Evolutionary conservation across 2,888 invertebrate genomes (phyloP).

Genomic region (Quadriops clusia): DNA sequence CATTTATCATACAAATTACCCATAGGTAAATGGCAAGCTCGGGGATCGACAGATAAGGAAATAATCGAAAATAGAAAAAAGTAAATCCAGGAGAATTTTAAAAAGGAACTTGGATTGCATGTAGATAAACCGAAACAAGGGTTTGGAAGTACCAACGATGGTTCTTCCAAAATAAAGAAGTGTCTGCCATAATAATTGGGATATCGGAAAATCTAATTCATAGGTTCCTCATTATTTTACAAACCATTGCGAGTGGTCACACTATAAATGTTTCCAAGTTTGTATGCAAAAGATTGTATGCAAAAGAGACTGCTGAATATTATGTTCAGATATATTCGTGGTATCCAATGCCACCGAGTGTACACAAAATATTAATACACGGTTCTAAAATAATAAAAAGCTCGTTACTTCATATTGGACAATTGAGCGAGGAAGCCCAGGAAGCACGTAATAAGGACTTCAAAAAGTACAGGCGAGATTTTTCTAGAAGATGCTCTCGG

Average conservation of each 20-base stretch:
- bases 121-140: slow-evolving; percentile 19
- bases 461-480: no score
- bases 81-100: slow-evolving; percentile 13
- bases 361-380: no score
- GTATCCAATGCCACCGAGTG: no score
- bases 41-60: slow-evolving; percentile 15
- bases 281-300: no score
- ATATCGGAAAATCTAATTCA: slow-evolving; percentile 21
- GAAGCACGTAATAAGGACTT: no score
- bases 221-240: slow-evolving; percentile 18
- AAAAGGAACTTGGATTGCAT: slow-evolving; percentile 15
- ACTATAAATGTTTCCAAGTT: slow-evolving; percentile 19
- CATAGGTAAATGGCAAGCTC: slow-evolving; percentile 25
- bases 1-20: slow-evolving; percentile 23
- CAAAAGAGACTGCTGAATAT: no score
- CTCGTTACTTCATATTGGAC: no score
- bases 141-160: slow-evolving; percentile 20
- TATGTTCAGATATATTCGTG: no score
- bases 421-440: no score
- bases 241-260: slow-evolving; percentile 18
- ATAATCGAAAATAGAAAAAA: slow-evolving; percentile 8
- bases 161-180: slow-evolving; percentile 19
- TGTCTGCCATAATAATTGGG: slow-evolving; percentile 21
- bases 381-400: no score
- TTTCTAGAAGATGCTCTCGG: no score